These are phyloP conservation scores for Notocelia uddmanniana DNA, from an alignment of 2,888 invertebrate genomes.

Conservation along the genomic window DNA sequence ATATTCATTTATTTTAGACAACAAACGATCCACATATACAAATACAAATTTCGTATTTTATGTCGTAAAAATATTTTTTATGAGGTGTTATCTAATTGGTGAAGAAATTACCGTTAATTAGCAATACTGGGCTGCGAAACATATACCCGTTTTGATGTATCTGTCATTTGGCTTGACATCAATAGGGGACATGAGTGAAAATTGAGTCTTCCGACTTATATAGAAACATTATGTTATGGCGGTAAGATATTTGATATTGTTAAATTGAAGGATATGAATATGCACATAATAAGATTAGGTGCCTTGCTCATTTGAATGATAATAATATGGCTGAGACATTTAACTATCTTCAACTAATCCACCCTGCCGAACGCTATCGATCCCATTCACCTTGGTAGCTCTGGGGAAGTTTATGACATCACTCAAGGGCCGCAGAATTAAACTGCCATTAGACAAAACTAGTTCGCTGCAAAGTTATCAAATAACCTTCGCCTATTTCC, in stretches of 20 bases:
- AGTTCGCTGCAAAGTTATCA: slow-evolving; percentile 52
- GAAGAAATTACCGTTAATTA: no score
- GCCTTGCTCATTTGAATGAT: neutral
- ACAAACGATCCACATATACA: no score
- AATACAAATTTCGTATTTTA: no score
- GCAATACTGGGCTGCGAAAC: no score
- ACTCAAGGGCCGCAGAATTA: slow-evolving; percentile 46
- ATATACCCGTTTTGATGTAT: no score
- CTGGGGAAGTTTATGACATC: slow-evolving; percentile 38
- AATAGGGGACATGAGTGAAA: neutral
- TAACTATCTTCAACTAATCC: slow-evolving; percentile 21
- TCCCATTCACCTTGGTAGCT: slow-evolving; percentile 39
- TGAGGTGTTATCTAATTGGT: no score
- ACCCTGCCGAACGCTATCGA: slow-evolving; percentile 35
- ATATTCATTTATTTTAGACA: no score
- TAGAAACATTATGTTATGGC: neutral
- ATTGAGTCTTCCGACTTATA: neutral
- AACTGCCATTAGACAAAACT: slow-evolving; percentile 46
- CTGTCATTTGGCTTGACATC: no score
- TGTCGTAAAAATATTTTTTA: no score
- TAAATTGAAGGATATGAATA: neutral
- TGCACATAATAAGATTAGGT: neutral
- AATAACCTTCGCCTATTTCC: slow-evolving; percentile 53
- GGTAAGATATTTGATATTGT: neutral
- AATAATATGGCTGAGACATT: slow-evolving; percentile 1